Evolutionary conservation across 64 coral and sea anemone species (phyloP).

Genomic region (Pocillopora verrucosa): DNA sequence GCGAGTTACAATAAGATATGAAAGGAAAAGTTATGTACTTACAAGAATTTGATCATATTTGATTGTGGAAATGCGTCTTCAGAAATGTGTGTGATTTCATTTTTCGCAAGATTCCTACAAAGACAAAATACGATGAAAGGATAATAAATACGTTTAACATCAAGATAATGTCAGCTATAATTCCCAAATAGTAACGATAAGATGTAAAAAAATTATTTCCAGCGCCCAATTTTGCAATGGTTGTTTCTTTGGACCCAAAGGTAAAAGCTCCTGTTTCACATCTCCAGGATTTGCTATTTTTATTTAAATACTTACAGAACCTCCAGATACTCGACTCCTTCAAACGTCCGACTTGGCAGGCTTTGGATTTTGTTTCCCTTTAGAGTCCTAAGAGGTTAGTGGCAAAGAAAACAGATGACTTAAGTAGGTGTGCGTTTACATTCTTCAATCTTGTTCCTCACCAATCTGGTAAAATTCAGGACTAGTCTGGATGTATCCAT

Average conservation of each 20-base stretch:
- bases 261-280: background rate
- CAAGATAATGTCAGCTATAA: too few species aligned
- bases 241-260: background rate
- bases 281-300: background rate
- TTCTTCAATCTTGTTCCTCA: background rate
- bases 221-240: too few species aligned
- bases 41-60: slow-evolving; percentile 50
- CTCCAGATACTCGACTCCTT: slow-evolving; percentile 52
- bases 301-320: slow-evolving; percentile 62
- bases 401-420: background rate
- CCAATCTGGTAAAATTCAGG: too few species aligned
- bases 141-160: background rate
- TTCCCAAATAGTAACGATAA: too few species aligned
- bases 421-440: background rate
- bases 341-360: slow-evolving; percentile 59
- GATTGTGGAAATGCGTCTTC: slow-evolving; percentile 62
- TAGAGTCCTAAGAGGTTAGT: slow-evolving; percentile 54
- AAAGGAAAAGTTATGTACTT: slow-evolving; percentile 35
- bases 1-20: too few species aligned
- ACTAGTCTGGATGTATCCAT: too few species aligned
- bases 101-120: slow-evolving; percentile 74
- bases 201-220: too few species aligned
- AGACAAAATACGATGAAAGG: background rate
- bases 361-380: slow-evolving; percentile 72
- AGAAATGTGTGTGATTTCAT: slow-evolving; percentile 70